Evolutionary conservation across 2,797 vertebrate genomes (phyloP), one percentile per base, ranked within the genome.

Genomic region (Spinus olivaceus): DNA sequence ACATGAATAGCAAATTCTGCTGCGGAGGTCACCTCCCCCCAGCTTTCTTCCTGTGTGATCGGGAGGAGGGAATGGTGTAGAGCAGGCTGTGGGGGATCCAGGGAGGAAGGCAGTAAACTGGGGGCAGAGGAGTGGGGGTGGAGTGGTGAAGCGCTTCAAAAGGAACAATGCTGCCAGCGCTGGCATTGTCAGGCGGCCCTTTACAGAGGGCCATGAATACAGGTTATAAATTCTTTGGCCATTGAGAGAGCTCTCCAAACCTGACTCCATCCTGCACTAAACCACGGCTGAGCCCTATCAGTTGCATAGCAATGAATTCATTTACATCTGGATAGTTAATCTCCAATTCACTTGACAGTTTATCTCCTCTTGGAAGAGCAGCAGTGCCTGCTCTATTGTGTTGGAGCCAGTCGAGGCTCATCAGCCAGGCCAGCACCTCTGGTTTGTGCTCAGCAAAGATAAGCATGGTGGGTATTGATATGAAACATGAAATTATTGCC

Each of bases 221-320:
- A 94, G 94, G 96, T 96, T 93, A 94, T 96, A 96, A 97, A 97
- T 97, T 95, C 96, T 95, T 92, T 89, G 82, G 81, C 94, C 87
- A 86, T 96, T 95, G 94, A 94, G 86, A 91, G 85, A 70, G 81
- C 86, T 92, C 93, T 95, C 88, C 94, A 95, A 90, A 95, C 95
- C 96, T 92, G 92, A 95, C 95, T 97, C 91, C 88, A 91, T 95
- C 93, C 95, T 92, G 92, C 95, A 83, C 94, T 94, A 94, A 96
- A 95, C 84, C 53, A 30, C 88, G 82, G 86, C 86, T 35, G 78
- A 84, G 95, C 81, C 87, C 94, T 95, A 92, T 95, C 94, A 78
- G 82, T 95, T 96, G 96, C 94, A 92, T 95, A 95, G 94, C 94
- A 96, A 95, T 96, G 92, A 91, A 95, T 94, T 94, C 24, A 92